Conservation (phyloP, 2,797 vertebrate genomes). For the Hippocampus kuda region DNA sequence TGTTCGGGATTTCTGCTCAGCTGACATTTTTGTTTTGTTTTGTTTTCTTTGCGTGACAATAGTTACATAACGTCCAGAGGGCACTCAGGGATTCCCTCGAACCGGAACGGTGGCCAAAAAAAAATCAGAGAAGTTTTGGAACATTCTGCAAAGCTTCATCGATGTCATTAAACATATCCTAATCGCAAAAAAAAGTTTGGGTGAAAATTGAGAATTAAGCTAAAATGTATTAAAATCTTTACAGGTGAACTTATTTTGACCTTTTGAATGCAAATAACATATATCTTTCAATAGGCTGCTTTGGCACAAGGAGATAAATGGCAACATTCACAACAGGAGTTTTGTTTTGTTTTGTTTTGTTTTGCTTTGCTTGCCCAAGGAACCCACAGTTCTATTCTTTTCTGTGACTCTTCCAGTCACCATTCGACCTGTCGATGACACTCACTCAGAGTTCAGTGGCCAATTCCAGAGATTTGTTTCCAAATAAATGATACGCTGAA, state of each 20-base stretch:
- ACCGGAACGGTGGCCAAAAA: background rate
- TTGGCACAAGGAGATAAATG: background rate
- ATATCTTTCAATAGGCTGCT: background rate
- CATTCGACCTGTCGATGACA: no score
- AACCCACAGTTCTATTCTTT: no score
- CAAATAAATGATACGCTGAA: no score
- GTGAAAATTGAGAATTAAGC: no score
- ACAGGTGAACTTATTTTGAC: no score
- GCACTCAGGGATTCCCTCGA: background rate
- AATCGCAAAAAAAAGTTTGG: background rate
- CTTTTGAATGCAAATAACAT: no score
- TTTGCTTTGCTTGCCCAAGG: no score
- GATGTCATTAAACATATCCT: background rate
- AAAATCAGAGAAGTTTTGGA: background rate
- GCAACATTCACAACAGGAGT: background rate
- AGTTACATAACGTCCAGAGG: background rate
- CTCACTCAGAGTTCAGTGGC: no score
- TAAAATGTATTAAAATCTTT: no score
- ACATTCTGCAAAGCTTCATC: background rate
- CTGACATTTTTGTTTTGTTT: slow-evolving; percentile 25
- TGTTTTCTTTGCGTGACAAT: background rate
- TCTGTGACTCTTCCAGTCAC: no score
- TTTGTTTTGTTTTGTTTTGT: no score
- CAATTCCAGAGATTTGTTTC: no score
- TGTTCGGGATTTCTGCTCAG: slow-evolving; percentile 43